Base-by-base conservation (phyloP, 2,797 vertebrate genomes). In the Oryzias dopingdopingensis region DNA sequence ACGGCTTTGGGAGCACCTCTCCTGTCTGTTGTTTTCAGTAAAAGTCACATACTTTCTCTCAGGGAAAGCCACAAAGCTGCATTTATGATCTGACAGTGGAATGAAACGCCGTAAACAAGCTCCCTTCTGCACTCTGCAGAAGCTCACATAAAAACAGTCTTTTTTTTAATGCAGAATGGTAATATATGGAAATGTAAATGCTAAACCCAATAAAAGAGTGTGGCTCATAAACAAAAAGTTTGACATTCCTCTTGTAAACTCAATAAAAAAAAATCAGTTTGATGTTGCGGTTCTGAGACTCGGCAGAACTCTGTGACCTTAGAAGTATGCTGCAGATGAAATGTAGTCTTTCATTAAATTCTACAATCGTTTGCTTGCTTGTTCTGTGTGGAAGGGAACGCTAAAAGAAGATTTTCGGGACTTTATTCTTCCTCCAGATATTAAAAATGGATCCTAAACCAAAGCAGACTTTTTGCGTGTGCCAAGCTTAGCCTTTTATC, bases 31-130 rank as follows among this genome's bases (percentile, higher is more conserved):
- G 42, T 70, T 76, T 77, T 52, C 70, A 58, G 60, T 59, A 66
- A 82, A 71, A 65, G 61, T 49, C 72, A 5, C 79, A 65, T 56
- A 81, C 62, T 77, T 66, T 64, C 68, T 80, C 69, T 78, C 70
- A 70, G 76, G 10, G 76, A 70, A 85, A 83, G 77, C 84, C 82
- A 77, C 83, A 81, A 60, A 77, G 85, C 79, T 79, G 79, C 82
- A 81, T 88, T 89, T 88, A 89, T 85, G 84, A 90, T 81, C 73
- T 76, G 77, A 88, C 77, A 67, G 72, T 79, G 63, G 85, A 86
- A 84, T 75, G 72, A 81, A 81, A 77, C 24, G 63, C 79, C 79
- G 76, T 81, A 84, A 86, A 85, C 79, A 86, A 77, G 43, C 18
- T 4, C 56, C 80, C 46, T 56, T 24, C 26, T 42, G 20, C 12